Conservation (phyloP, 2,888 invertebrate species). For the Ichneumoninae sp. region DNA sequence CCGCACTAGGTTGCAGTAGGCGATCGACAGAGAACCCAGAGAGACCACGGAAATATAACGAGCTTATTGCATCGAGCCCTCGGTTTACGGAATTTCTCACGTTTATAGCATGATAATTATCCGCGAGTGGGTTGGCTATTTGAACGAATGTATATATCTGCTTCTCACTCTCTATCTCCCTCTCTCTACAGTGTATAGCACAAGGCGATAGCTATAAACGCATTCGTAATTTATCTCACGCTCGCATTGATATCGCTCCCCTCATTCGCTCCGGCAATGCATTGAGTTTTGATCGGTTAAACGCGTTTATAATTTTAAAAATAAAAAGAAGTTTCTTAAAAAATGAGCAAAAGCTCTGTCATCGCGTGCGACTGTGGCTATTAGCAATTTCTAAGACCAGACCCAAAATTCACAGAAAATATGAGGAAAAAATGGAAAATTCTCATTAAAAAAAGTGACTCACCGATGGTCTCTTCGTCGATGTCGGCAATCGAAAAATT, state of each 20-base stretch:
- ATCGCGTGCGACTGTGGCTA: not conserved
- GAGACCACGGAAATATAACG: conserved; percentile 19
- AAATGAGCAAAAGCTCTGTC: not conserved
- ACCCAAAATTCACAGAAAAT: not conserved
- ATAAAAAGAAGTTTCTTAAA: not conserved
- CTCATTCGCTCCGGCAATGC: not conserved
- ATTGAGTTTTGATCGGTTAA: conserved; percentile 12
- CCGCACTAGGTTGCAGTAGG: not conserved
- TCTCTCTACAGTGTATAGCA: not conserved
- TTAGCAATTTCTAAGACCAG: not conserved
- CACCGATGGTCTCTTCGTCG: conserved; percentile 31
- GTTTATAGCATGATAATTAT: conserved; percentile 47
- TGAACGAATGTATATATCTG: conserved; percentile 13
- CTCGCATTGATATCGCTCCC: conserved; percentile 51
- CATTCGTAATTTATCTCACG: conserved; percentile 50
- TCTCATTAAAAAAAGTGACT: conserved; percentile 35
- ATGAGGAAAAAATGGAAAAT: not conserved
- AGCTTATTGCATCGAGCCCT: conserved; percentile 24
- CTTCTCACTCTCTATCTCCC: not conserved
- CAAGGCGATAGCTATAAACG: conserved; percentile 44
- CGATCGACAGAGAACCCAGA: not conserved
- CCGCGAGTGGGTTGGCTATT: conserved; percentile 38
- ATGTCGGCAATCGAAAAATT: conserved; percentile 55
- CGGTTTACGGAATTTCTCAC: conserved; percentile 44
- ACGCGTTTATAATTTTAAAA: not conserved